Conservation (phyloP, 2,797 vertebrate genomes). For the Arnoldichthys spilopterus region DNA sequence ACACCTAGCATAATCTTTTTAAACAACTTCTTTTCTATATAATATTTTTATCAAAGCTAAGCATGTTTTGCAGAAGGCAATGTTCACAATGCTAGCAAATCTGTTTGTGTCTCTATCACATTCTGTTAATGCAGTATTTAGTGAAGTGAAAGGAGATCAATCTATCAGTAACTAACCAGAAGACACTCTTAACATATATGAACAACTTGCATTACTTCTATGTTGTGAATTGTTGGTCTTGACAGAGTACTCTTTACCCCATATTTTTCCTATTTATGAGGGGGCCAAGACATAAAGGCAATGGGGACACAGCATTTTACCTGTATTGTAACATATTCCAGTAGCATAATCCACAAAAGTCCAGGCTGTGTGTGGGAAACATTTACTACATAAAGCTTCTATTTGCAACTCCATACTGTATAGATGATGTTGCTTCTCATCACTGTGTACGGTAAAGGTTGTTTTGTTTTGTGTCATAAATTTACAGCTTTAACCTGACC, state of each 20-base stretch:
- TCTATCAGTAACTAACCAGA: not conserved
- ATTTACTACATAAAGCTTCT: conserved; percentile 9
- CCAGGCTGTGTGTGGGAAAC: conserved; percentile 17
- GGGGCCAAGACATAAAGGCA: conserved; percentile 3
- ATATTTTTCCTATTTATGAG: conserved; percentile 25
- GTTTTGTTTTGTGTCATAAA: conserved; percentile 21
- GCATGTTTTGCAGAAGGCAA: conserved; percentile 47
- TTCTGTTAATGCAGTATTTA: conserved; percentile 32
- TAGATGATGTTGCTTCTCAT: conserved; percentile 19
- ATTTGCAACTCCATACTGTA: conserved; percentile 16
- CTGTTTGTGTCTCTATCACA: conserved; percentile 24
- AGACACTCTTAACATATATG: not conserved
- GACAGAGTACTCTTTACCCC: not conserved
- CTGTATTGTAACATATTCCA: conserved; percentile 26
- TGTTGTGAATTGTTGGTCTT: conserved; percentile 2
- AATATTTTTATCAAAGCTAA: conserved; percentile 38
- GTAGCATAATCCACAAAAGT: conserved; percentile 20
- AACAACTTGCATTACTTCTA: not conserved
- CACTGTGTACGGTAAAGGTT: conserved; percentile 19
- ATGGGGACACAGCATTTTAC: not conserved
- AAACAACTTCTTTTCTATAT: conserved; percentile 26
- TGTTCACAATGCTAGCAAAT: conserved; percentile 13
- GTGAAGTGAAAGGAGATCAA: not conserved
- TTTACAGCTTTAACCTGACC: conserved; percentile 15
- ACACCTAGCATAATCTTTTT: conserved; percentile 34